A percentile compares a stretch with the other conserved stretches of the same genome.
Conservation (phyloP, 2,113 vertebrate species). For the Urocolius indicus region DNA sequence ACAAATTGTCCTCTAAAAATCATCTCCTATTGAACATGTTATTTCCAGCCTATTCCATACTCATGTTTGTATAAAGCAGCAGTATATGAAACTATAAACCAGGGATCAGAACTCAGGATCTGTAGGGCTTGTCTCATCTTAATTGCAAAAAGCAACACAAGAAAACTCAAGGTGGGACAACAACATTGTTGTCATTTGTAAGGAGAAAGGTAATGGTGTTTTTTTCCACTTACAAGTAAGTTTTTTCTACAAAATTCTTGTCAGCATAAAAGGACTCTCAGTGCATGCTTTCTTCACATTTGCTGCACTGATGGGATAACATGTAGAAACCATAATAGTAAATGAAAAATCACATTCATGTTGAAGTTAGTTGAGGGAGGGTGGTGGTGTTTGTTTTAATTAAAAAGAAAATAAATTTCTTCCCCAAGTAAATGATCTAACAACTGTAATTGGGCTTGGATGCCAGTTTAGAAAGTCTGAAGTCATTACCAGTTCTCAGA, state of each 20-base stretch:
- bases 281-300: background rate
- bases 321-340: background rate
- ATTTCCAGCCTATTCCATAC: background rate
- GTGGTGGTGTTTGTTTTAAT: too few relatives aligned
- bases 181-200: background rate
- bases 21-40: background rate
- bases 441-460: background rate
- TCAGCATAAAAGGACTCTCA: background rate
- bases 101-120: background rate
- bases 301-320: background rate
- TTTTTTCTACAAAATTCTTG: background rate
- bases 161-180: background rate
- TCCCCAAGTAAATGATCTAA: background rate
- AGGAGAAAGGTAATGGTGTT: background rate
- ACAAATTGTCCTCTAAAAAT: background rate
- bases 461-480: background rate
- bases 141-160: background rate
- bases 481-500: background rate
- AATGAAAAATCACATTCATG: background rate
- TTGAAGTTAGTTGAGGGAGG: background rate
- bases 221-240: background rate
- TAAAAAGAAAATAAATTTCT: too few relatives aligned
- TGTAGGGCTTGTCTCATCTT: background rate
- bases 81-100: background rate
- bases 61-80: background rate